phyloP scores from a whole-genome alignment of 1,140 invertebrate species.

The Drosophila auraria region DNA sequence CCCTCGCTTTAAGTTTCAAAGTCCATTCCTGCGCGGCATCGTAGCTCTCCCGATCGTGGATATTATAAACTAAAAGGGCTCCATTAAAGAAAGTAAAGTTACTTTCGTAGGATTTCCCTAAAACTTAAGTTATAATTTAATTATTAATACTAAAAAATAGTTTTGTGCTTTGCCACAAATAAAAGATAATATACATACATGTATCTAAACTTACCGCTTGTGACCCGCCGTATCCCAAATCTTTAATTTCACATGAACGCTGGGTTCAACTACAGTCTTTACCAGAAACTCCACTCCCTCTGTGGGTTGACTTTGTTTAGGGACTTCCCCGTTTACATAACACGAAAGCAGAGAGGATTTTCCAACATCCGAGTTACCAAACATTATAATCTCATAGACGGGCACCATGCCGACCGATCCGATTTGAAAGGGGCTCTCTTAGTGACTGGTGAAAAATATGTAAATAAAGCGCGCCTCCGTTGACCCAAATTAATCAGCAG shows the following conservation, averaged over 20 bases:
- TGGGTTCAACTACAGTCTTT: constrained; percentile 4
- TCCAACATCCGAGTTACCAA: constrained; percentile 29
- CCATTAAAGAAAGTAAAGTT: constrained; percentile 26
- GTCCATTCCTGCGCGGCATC: constrained; percentile 24
- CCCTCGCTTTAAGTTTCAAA: constrained; percentile 8
- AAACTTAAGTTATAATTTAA: constrained; percentile 8
- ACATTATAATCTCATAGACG: not conserved
- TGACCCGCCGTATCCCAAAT: constrained; percentile 43
- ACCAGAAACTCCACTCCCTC: constrained; percentile 12
- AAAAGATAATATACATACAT: too few species aligned
- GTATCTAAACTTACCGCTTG: constrained; percentile 22
- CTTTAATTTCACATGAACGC: constrained; percentile 11
- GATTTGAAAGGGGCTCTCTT: too few species aligned
- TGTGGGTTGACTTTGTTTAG: not conserved
- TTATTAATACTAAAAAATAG: too few species aligned
- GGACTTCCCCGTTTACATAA: not conserved
- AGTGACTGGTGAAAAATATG: too few species aligned
- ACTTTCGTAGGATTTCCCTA: constrained; percentile 2
- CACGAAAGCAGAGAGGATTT: constrained; percentile 33
- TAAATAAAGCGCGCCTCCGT: too few species aligned
- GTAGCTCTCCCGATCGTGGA: constrained; percentile 31
- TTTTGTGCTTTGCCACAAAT: too few species aligned
- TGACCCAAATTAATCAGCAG: too few species aligned
- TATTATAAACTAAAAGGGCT: constrained; percentile 46
- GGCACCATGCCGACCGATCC: too few species aligned